Evolutionary conservation across 2,797 vertebrate genomes (phyloP).

Genomic region (Acanthurus tractus): DNA sequence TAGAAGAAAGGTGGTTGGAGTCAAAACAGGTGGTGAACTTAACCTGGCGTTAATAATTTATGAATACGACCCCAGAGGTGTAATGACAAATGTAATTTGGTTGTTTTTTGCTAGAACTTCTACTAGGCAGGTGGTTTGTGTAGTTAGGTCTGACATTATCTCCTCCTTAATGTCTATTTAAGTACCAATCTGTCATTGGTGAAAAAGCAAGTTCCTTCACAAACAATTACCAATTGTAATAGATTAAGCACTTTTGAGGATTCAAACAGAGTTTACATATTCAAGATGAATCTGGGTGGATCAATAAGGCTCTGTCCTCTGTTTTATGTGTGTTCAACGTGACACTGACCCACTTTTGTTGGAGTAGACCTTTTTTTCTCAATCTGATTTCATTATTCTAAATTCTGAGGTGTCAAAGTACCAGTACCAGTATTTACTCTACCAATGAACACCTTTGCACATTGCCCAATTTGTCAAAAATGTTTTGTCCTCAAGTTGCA

Average conservation of each 20-base stretch:
- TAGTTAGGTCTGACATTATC: conserved; percentile 51
- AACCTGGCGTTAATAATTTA: conserved; percentile 83
- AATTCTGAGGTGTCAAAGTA: conserved; percentile 25
- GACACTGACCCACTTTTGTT: conserved; percentile 32
- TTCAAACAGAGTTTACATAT: not conserved
- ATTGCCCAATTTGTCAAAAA: no score
- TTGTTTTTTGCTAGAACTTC: conserved; percentile 60
- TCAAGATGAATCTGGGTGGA: conserved; percentile 27
- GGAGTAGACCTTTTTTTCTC: conserved; percentile 27
- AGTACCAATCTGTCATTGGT: conserved; percentile 60
- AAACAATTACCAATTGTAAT: conserved; percentile 3
- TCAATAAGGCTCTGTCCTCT: conserved; percentile 32
- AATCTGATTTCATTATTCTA: conserved; percentile 22
- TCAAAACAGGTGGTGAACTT: conserved; percentile 81
- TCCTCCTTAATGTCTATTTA: conserved; percentile 68
- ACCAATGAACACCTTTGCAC: no score
- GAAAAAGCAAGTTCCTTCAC: conserved; percentile 9
- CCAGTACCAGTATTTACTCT: no score
- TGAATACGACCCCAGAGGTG: conserved; percentile 77
- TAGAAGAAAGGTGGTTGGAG: conserved; percentile 56
- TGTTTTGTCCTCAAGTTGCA: no score
- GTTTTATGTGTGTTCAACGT: no score
- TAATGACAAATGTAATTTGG: conserved; percentile 76
- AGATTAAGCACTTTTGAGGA: not conserved
- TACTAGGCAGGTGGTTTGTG: conserved; percentile 76